phyloP scores from a whole-genome alignment of 2,113 vertebrate species.

The Monopterus albus region DNA sequence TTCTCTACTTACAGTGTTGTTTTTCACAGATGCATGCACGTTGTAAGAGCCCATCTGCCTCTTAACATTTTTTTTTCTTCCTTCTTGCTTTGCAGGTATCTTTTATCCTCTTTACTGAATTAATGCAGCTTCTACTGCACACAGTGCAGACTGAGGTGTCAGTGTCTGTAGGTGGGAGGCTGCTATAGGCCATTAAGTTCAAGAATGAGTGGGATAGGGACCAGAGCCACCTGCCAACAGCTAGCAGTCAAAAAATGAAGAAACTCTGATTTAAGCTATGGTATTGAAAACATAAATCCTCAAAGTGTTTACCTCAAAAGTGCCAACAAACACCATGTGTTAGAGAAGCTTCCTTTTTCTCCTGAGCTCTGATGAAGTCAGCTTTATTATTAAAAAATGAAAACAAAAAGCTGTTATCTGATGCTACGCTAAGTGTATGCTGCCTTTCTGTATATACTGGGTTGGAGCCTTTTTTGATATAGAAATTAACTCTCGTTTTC shows the following conservation, averaged over 20 bases:
- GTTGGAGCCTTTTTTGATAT: not conserved
- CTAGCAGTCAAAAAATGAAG: constrained; percentile 12
- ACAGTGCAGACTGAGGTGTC: constrained; percentile 4
- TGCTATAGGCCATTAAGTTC: constrained; percentile 47
- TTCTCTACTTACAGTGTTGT: constrained; percentile 3
- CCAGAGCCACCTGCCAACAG: constrained; percentile 36
- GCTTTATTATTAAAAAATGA: too few relatives aligned
- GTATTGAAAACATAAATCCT: constrained; percentile 13
- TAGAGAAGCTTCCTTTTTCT: constrained; percentile 12
- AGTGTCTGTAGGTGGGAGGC: constrained; percentile 46
- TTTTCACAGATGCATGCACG: constrained; percentile 29
- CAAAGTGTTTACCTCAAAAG: constrained; percentile 44
- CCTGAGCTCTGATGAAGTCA: constrained; percentile 13
- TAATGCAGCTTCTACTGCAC: constrained; percentile 42
- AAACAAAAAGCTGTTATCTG: not conserved
- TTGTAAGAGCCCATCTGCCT: constrained; percentile 60
- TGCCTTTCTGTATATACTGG: constrained; percentile 1
- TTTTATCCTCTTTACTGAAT: constrained; percentile 57
- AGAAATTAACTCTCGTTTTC: constrained; percentile 8
- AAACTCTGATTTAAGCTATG: constrained; percentile 48
- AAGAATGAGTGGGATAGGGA: constrained; percentile 36
- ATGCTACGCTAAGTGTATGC: not conserved
- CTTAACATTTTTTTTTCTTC: constrained; percentile 27
- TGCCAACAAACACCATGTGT: constrained; percentile 66
- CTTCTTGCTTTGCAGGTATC: constrained; percentile 52